A percentile compares a stretch with the other conserved stretches of the same genome.
These are phyloP conservation scores for Athrips mouffetella DNA, from an alignment of 2,888 invertebrate genomes.

Conservation along the genomic window DNA sequence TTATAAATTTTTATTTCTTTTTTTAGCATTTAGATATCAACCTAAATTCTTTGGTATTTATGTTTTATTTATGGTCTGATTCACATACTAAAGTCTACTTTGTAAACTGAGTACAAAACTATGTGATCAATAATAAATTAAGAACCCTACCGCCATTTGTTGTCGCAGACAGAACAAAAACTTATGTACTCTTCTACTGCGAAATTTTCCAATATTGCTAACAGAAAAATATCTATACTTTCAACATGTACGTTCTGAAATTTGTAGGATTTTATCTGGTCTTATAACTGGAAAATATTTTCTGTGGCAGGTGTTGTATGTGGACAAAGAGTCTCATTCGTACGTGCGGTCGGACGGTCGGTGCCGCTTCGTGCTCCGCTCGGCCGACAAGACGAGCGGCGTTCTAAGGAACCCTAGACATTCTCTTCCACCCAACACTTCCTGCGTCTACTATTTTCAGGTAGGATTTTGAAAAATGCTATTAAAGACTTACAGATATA, in stretches of 20 bases:
- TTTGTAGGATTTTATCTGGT: conserved; percentile 6
- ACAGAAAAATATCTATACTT: background rate
- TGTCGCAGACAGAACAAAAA: no score
- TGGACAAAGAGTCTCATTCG: conserved; percentile 85
- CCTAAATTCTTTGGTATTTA: no score
- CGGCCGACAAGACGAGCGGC: conserved; percentile 85
- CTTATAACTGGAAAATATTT: conserved; percentile 24
- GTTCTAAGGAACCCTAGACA: conserved; percentile 86
- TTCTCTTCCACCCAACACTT: conserved; percentile 88
- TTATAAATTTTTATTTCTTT: background rate
- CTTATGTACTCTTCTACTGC: background rate
- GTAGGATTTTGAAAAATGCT: conserved; percentile 34
- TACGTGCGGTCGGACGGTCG: conserved; percentile 85
- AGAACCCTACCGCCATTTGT: no score
- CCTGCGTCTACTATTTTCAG: conserved; percentile 87
- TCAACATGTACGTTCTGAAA: no score
- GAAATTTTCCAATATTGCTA: background rate
- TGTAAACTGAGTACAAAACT: no score
- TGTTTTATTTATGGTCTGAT: no score
- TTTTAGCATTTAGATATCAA: no score
- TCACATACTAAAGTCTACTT: no score
- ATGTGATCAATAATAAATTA: no score
- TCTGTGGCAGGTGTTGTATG: conserved; percentile 81
- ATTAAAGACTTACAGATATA: no score
- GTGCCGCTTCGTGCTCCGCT: conserved; percentile 87